Evolutionary conservation across 2,888 invertebrate genomes (phyloP).

Genomic region (Phaedon cochleariae): DNA sequence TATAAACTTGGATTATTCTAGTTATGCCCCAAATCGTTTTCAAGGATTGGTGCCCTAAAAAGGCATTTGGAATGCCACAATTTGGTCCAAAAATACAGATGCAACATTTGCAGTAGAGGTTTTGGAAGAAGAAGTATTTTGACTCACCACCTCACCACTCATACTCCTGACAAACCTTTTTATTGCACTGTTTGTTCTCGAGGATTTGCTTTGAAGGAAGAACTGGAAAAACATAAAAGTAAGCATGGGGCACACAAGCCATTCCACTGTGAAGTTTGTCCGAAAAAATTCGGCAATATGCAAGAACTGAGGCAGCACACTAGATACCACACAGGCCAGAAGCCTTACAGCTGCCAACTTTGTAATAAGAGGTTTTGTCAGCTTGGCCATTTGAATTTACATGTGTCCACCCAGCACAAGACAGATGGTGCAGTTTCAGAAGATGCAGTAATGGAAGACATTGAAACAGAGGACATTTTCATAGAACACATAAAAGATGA

Average conservation of each 20-base stretch:
- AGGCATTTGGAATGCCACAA: not conserved
- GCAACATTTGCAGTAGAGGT: not conserved
- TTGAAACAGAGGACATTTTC: not conserved
- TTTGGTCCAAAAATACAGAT: not conserved
- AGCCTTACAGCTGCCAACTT: slow-evolving; percentile 64
- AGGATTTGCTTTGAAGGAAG: slow-evolving; percentile 65
- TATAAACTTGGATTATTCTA: not conserved
- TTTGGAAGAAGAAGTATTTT: not conserved
- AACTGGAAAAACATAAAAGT: slow-evolving; percentile 51
- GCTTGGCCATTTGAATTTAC: not conserved
- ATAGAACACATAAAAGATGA: not conserved
- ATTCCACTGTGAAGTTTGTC: slow-evolving; percentile 64
- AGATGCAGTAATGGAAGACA: not conserved
- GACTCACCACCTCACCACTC: slow-evolving; percentile 61
- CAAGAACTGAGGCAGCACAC: slow-evolving; percentile 66
- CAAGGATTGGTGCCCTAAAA: not conserved
- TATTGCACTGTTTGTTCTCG: slow-evolving; percentile 67
- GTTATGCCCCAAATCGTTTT: not conserved
- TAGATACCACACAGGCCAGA: slow-evolving; percentile 67
- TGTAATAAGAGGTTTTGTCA: slow-evolving; percentile 59
- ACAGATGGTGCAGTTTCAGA: not conserved
- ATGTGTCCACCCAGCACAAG: not conserved
- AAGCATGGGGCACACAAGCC: slow-evolving; percentile 49
- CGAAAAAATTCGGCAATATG: slow-evolving; percentile 65
- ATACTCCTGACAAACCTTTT: slow-evolving; percentile 62